Evolutionary conservation across 2,113 vertebrate genomes (phyloP).

Genomic region (Polypterus senegalus): DNA sequence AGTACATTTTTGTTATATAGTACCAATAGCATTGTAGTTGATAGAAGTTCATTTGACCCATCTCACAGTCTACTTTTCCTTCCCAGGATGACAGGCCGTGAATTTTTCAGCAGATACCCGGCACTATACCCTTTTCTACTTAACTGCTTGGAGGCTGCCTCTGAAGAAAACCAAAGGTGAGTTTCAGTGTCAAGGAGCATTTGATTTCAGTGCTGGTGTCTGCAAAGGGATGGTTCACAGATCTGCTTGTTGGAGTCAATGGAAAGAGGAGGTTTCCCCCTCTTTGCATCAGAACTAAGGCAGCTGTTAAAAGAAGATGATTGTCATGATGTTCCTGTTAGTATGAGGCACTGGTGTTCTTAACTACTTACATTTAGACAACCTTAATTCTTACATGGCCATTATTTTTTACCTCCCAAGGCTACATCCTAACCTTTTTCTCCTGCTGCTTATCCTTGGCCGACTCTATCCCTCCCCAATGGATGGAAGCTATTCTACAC

Average conservation of each 20-base stretch:
- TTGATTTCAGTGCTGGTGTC: no score
- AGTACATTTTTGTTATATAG: not conserved
- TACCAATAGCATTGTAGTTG: not conserved
- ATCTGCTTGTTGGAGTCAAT: no score
- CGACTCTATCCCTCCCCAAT: slow-evolving; percentile 88
- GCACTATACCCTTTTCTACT: slow-evolving; percentile 87
- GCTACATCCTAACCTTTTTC: slow-evolving; percentile 76
- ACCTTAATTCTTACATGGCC: no score
- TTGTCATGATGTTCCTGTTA: not conserved
- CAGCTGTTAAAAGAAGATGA: not conserved
- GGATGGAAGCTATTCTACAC: slow-evolving; percentile 70
- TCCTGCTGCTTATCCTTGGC: slow-evolving; percentile 78
- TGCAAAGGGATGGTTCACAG: no score
- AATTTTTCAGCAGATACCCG: slow-evolving; percentile 89
- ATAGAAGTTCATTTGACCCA: no score
- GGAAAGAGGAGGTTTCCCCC: no score
- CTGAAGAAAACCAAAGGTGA: no score
- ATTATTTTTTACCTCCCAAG: slow-evolving; percentile 32
- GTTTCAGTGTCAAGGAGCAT: no score
- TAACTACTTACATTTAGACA: no score
- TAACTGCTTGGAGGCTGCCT: slow-evolving; percentile 61
- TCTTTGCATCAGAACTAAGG: no score
- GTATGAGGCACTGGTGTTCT: no score
- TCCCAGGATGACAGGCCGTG: slow-evolving; percentile 82
- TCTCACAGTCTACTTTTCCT: not conserved